Conservation (phyloP, 2,888 invertebrate species). For the Andrena hattorfiana region DNA sequence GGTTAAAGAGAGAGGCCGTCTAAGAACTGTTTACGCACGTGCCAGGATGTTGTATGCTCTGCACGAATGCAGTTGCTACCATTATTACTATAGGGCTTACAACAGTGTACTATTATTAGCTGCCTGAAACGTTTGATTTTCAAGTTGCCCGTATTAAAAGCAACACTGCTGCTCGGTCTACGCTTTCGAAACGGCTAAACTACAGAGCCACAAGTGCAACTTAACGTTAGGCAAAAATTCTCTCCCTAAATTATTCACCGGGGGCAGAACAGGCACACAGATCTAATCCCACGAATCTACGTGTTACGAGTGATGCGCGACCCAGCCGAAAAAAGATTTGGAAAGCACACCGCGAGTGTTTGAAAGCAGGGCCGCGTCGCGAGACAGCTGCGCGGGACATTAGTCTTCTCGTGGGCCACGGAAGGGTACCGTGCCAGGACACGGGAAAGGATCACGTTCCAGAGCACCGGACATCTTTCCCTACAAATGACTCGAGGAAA, state of each 20-base stretch:
- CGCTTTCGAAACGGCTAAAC: too few relatives aligned
- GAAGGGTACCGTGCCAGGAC: conserved; percentile 74
- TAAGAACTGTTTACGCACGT: conserved; percentile 83
- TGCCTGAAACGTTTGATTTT: conserved; percentile 48
- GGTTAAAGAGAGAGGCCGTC: too few relatives aligned
- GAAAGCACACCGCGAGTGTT: conserved; percentile 54
- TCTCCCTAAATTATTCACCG: too few relatives aligned
- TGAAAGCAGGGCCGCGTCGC: conserved; percentile 29
- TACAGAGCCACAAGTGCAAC: too few relatives aligned
- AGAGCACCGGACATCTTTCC: conserved; percentile 62
- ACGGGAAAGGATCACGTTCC: conserved; percentile 81
- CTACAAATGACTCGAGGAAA: conserved; percentile 83
- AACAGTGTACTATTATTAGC: conserved; percentile 75
- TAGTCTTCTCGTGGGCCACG: conserved; percentile 63
- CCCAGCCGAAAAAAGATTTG: conserved; percentile 52
- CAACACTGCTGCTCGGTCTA: too few relatives aligned
- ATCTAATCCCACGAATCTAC: not conserved
- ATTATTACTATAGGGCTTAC: conserved; percentile 71
- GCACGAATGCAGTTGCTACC: conserved; percentile 71
- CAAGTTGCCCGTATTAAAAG: conserved; percentile 36
- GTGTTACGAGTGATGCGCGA: conserved; percentile 14
- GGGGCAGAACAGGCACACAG: not conserved
- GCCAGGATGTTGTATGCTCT: conserved; percentile 83
- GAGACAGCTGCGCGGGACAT: conserved; percentile 72
- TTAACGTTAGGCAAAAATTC: too few relatives aligned